Evolutionary conservation across 2,888 invertebrate species (phyloP).

Genomic region (Liopterus haemorrhoidalis): DNA sequence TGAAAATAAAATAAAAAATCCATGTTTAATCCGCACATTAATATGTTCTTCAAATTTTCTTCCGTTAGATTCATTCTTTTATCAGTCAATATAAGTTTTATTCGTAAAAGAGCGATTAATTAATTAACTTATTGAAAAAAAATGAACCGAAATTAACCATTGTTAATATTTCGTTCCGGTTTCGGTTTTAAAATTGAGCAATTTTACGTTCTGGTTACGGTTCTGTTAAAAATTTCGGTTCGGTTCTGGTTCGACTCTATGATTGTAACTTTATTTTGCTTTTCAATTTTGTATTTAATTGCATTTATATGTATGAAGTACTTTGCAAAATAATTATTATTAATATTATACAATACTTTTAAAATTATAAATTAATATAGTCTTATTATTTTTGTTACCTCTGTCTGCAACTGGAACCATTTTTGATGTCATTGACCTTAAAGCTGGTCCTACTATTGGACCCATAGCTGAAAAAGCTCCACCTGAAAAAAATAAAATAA

Average conservation of each 20-base stretch:
- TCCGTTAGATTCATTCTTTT: too few relatives aligned
- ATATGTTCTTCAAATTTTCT: too few relatives aligned
- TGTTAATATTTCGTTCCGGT: too few relatives aligned
- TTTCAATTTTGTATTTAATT: neutral
- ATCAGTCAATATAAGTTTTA: too few relatives aligned
- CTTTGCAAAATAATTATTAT: neutral
- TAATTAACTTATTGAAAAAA: too few relatives aligned
- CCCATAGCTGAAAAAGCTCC: conserved; percentile 71
- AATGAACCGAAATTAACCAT: too few relatives aligned
- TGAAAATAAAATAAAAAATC: too few relatives aligned
- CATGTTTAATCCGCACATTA: too few relatives aligned
- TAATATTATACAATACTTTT: neutral
- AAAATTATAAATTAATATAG: too few relatives aligned
- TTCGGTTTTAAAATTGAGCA: too few relatives aligned
- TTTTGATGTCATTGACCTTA: conserved; percentile 78
- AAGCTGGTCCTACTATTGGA: conserved; percentile 70
- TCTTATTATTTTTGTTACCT: conserved; percentile 49
- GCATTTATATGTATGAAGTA: neutral
- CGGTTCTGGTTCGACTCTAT: neutral
- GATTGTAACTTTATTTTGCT: neutral
- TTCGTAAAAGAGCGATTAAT: too few relatives aligned
- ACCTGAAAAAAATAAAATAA: conserved; percentile 45
- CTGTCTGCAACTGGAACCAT: conserved; percentile 64
- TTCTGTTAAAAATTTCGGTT: neutral
- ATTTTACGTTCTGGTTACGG: neutral